phyloP scores from a whole-genome alignment of 2,113 vertebrate species.

The Charina bottae region DNA sequence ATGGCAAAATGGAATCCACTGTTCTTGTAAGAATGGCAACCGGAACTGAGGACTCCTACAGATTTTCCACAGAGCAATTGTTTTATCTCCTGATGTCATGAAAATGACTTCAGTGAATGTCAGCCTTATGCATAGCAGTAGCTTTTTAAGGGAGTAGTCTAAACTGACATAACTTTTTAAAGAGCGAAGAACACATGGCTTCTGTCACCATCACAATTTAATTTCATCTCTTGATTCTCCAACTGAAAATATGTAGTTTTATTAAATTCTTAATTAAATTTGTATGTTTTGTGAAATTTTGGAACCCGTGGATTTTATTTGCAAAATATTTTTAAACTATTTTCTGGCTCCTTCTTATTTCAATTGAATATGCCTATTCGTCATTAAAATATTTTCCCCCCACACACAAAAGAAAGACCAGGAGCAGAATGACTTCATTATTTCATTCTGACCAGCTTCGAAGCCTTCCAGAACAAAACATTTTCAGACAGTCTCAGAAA shows the following conservation, averaged over 20 bases:
- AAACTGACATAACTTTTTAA: not conserved
- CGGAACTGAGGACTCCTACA: not conserved
- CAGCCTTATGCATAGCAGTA: not conserved
- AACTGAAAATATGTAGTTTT: not conserved
- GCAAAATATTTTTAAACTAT: not conserved
- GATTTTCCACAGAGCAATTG: not conserved
- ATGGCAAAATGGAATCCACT: conserved; percentile 1
- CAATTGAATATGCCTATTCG: not conserved
- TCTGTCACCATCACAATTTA: not conserved
- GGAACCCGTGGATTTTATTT: not conserved
- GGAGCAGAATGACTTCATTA: not conserved
- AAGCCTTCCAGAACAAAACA: not conserved
- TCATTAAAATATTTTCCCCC: not conserved
- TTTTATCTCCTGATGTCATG: conserved; percentile 15
- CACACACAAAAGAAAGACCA: not conserved
- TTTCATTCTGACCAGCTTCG: not conserved
- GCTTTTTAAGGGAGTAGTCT: not conserved
- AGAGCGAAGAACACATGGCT: not conserved
- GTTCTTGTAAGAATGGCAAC: not conserved
- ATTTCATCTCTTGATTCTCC: not conserved
- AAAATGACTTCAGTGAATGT: conserved; percentile 11
- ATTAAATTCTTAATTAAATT: not conserved
- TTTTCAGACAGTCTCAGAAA: not conserved
- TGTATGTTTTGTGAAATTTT: not conserved
- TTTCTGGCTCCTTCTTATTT: not conserved